Conservation (phyloP, 2,797 vertebrate genomes). For the Rhadinocentrus ornatus region DNA sequence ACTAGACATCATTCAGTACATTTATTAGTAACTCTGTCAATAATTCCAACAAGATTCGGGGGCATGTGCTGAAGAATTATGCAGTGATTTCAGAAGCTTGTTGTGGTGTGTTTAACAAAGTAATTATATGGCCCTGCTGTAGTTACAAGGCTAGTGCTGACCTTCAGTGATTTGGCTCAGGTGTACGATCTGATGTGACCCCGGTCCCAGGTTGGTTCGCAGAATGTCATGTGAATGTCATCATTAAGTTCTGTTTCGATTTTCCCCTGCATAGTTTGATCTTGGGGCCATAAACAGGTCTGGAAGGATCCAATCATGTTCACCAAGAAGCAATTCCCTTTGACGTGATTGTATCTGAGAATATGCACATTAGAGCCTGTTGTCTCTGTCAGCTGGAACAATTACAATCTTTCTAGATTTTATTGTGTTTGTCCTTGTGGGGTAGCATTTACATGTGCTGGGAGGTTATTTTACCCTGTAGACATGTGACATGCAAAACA, state of each 20-base stretch:
- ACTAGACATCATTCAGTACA: neutral
- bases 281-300: slow-evolving; percentile 60
- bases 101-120: neutral
- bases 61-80: neutral
- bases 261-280: slow-evolving; percentile 45
- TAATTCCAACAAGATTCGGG: neutral
- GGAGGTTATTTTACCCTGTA: neutral
- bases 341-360: slow-evolving; percentile 76
- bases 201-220: slow-evolving; percentile 16
- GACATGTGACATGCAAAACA: neutral
- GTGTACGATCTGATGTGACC: slow-evolving; percentile 22
- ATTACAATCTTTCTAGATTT: slow-evolving; percentile 48
- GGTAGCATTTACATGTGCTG: slow-evolving; percentile 17
- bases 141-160: neutral
- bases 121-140: neutral
- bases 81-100: neutral
- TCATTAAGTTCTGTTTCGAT: slow-evolving; percentile 51
- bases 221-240: slow-evolving; percentile 24
- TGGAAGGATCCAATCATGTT: slow-evolving; percentile 76
- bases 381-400: slow-evolving; percentile 43
- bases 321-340: slow-evolving; percentile 73
- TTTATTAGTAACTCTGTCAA: neutral
- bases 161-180: slow-evolving; percentile 14
- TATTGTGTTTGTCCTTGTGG: slow-evolving; percentile 45
- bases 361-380: slow-evolving; percentile 66